A percentile compares a stretch with the other conserved stretches of the same genome.
Conservation (phyloP, 2,888 invertebrate species). For the Melinaea marsaeus region DNA sequence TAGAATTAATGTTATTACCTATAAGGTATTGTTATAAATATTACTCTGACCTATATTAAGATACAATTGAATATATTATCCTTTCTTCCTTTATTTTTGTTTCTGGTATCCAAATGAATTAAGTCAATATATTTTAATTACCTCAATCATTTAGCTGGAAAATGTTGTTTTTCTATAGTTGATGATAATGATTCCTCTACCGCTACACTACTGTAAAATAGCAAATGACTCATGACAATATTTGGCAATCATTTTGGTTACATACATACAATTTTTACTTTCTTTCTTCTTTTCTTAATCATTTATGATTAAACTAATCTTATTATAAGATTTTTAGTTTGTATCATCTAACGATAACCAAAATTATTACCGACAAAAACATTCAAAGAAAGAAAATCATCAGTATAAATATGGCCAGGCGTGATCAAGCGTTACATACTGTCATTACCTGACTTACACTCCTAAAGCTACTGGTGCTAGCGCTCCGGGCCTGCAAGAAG, state of each 20-base stretch:
- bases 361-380: constrained; percentile 59
- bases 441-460: constrained; percentile 89
- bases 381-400: constrained; percentile 53
- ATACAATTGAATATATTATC: no score
- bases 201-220: constrained; percentile 63
- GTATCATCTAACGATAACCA: constrained; percentile 29
- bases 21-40: no score
- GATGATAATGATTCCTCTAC: constrained; percentile 57
- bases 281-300: not conserved
- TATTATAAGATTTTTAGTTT: not conserved
- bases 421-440: constrained; percentile 57
- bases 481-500: constrained; percentile 90
- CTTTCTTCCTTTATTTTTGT: no score
- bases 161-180: constrained; percentile 39
- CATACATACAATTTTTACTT: not conserved
- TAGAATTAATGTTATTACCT: no score
- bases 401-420: constrained; percentile 55
- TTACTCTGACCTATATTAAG: no score
- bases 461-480: constrained; percentile 94
- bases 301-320: not conserved
- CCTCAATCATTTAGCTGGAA: constrained; percentile 45
- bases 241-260: constrained; percentile 50
- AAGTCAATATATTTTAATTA: constrained; percentile 5
- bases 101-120: not conserved
- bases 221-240: constrained; percentile 55